phyloP scores from a whole-genome alignment of 2,888 invertebrate species.

The Lasioglossum morio region DNA sequence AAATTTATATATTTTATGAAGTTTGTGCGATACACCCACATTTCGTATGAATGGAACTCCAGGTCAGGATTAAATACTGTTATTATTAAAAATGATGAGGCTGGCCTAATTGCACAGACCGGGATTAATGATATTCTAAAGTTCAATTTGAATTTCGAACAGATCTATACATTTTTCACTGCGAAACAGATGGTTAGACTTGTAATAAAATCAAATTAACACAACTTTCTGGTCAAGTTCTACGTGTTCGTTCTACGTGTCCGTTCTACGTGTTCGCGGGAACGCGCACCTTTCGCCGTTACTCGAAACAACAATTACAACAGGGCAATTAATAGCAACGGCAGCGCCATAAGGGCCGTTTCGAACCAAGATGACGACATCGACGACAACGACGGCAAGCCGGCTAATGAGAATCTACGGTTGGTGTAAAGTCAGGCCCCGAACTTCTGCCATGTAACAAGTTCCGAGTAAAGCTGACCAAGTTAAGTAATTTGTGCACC shows the following conservation, averaged over 20 bases:
- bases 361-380: slow-evolving; percentile 49
- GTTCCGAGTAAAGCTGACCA: slow-evolving; percentile 79
- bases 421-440: slow-evolving; percentile 70
- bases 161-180: no score
- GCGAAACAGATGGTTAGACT: no score
- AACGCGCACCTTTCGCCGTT: not conserved
- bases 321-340: slow-evolving; percentile 17
- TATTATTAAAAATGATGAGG: not conserved
- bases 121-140: not conserved
- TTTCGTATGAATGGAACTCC: not conserved
- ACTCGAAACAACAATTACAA: slow-evolving; percentile 8
- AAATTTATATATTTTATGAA: not conserved
- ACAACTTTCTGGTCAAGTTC: no score
- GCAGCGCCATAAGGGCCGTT: slow-evolving; percentile 13
- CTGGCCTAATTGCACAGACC: not conserved
- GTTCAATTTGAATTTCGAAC: no score
- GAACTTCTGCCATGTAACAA: slow-evolving; percentile 73
- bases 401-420: slow-evolving; percentile 79
- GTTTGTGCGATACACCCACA: not conserved
- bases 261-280: not conserved
- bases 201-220: no score
- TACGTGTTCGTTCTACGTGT: not conserved
- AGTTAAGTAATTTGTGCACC: slow-evolving; percentile 83
- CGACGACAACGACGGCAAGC: slow-evolving; percentile 58
- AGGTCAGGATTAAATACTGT: not conserved